Conservation (phyloP, 2,888 invertebrate species). For the Cerastis leucographa region DNA sequence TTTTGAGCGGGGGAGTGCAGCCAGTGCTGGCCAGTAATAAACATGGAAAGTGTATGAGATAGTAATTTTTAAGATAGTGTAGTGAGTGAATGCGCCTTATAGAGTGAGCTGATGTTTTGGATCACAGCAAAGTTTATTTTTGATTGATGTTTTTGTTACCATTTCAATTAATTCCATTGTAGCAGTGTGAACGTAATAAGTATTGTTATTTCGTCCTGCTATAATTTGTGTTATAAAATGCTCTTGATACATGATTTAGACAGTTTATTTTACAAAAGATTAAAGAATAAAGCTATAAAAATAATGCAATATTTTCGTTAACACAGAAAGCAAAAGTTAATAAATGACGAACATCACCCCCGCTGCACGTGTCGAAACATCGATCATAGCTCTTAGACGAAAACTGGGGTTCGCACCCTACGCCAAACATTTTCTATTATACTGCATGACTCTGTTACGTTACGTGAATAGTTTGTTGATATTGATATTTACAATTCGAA, state of each 20-base stretch:
- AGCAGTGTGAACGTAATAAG: too few relatives aligned
- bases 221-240: too few relatives aligned
- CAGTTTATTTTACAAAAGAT: not conserved
- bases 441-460: constrained; percentile 48
- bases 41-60: constrained; percentile 32
- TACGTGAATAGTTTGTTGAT: constrained; percentile 43
- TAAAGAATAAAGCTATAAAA: constrained; percentile 20
- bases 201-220: too few relatives aligned
- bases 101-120: not conserved
- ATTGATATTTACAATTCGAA: constrained; percentile 27
- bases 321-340: constrained; percentile 74
- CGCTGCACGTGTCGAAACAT: constrained; percentile 79
- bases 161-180: too few relatives aligned
- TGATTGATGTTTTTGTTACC: too few relatives aligned
- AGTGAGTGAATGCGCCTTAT: constrained; percentile 27
- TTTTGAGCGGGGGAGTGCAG: constrained; percentile 48
- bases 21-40: constrained; percentile 43
- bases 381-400: constrained; percentile 78
- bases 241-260: too few relatives aligned
- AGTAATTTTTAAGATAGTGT: constrained; percentile 29
- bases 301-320: constrained; percentile 65
- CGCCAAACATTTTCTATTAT: constrained; percentile 64
- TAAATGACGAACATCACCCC: constrained; percentile 76
- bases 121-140: not conserved
- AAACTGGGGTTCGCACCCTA: constrained; percentile 70